Conservation (phyloP, 2,113 vertebrate species). For the Sporophila hypoxantha region DNA sequence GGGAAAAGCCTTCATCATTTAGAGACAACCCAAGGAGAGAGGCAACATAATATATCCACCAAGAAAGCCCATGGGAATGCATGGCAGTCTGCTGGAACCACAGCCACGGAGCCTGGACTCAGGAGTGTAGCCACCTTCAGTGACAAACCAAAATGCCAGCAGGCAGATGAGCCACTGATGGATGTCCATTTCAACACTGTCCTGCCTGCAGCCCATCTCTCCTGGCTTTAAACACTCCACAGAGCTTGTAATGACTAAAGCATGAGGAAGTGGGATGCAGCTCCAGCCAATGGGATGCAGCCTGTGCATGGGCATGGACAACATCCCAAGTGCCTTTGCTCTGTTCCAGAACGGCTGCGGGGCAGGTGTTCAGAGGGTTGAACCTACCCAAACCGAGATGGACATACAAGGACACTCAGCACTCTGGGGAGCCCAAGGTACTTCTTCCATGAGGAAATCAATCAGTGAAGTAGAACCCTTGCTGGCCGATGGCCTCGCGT, state of each 20-base stretch:
- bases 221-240: background rate
- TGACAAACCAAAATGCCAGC: background rate
- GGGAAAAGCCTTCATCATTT: background rate
- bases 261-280: fast-evolving
- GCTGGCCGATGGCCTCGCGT: background rate
- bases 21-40: background rate
- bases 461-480: background rate
- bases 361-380: background rate
- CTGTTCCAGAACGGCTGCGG: background rate
- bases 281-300: background rate
- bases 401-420: background rate
- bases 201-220: background rate
- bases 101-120: background rate
- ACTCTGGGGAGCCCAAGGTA: background rate
- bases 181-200: background rate
- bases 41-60: background rate
- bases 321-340: background rate
- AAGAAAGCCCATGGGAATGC: background rate
- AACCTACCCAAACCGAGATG: background rate
- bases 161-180: background rate
- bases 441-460: background rate
- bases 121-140: background rate
- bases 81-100: background rate
- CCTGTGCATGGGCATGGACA: fast-evolving
- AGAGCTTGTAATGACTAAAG: background rate